Evolutionary conservation across 2,797 vertebrate genomes (phyloP).

Genomic region (Diplodus sargus): DNA sequence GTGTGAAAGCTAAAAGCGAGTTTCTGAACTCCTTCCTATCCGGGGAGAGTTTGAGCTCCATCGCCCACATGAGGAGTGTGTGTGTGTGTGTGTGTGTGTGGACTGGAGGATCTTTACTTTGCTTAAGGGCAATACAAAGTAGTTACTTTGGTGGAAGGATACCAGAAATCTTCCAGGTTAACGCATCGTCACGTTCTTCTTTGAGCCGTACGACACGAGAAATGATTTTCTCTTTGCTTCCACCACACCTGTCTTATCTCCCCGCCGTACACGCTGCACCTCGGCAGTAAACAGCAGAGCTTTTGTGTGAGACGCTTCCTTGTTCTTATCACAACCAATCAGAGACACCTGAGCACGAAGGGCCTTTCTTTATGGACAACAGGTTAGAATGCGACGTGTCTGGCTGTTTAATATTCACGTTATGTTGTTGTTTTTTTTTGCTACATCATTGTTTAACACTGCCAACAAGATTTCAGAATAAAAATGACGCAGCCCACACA

Average conservation of each 20-base stretch:
- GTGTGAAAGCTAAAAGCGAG: neutral
- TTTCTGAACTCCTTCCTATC: neutral
- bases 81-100: too few relatives aligned
- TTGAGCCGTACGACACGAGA: neutral
- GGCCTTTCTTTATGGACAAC: neutral
- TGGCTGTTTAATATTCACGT: neutral
- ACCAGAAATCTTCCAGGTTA: neutral
- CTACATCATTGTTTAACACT: neutral
- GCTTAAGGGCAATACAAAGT: too few relatives aligned
- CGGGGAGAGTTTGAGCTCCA: too few relatives aligned
- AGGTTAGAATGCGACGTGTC: neutral
- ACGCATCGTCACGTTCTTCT: neutral
- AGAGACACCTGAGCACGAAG: neutral
- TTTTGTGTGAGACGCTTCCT: neutral
- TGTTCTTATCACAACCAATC: slow-evolving; percentile 24
- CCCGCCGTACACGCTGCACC: neutral
- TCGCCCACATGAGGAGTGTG: too few relatives aligned
- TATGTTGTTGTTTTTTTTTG: neutral
- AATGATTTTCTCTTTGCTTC: slow-evolving; percentile 3
- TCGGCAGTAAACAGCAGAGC: slow-evolving; percentile 14
- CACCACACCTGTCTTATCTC: slow-evolving; percentile 35
- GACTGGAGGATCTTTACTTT: too few relatives aligned
- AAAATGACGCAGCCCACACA: neutral
- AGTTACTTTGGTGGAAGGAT: neutral
- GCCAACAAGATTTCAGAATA: neutral